phyloP scores from a whole-genome alignment of 2,113 vertebrate genomes.

The Forbesichthys papilliferus region DNA sequence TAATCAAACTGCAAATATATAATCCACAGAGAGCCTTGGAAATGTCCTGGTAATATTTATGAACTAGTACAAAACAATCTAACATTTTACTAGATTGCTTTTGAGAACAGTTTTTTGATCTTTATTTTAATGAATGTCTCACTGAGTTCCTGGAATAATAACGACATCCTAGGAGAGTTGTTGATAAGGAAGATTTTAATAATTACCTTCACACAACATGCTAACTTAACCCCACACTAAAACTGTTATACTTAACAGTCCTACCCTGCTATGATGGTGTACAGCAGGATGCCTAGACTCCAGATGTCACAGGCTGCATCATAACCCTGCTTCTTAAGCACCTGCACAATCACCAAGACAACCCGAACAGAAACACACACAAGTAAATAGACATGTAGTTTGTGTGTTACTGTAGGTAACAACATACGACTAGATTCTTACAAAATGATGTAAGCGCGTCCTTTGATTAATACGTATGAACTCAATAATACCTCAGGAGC shows the following conservation, averaged over 20 bases:
- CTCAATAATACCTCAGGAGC: slow-evolving; percentile 86
- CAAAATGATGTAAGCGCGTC: background rate
- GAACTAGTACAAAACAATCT: no score
- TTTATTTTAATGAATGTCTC: no score
- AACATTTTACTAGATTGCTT: no score
- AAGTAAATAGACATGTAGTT: slow-evolving; percentile 17
- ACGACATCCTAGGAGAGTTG: no score
- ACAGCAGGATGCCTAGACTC: slow-evolving; percentile 92
- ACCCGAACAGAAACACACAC: slow-evolving; percentile 10
- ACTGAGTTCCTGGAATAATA: no score
- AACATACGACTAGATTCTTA: background rate
- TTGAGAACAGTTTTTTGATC: no score
- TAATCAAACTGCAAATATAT: background rate
- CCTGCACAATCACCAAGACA: slow-evolving; percentile 65
- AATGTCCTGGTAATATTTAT: no score
- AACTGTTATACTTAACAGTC: slow-evolving; percentile 28
- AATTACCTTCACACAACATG: no score
- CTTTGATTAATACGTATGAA: background rate
- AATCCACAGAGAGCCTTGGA: background rate
- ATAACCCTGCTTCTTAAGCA: slow-evolving; percentile 92
- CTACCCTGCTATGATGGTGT: slow-evolving; percentile 95
- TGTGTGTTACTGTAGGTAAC: background rate
- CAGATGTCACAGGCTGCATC: slow-evolving; percentile 96
- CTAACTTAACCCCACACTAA: background rate
- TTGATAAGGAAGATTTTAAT: no score